These are phyloP conservation scores for Xyrauchen texanus DNA, from an alignment of 2,113 vertebrate genomes.

Conservation along the genomic window DNA sequence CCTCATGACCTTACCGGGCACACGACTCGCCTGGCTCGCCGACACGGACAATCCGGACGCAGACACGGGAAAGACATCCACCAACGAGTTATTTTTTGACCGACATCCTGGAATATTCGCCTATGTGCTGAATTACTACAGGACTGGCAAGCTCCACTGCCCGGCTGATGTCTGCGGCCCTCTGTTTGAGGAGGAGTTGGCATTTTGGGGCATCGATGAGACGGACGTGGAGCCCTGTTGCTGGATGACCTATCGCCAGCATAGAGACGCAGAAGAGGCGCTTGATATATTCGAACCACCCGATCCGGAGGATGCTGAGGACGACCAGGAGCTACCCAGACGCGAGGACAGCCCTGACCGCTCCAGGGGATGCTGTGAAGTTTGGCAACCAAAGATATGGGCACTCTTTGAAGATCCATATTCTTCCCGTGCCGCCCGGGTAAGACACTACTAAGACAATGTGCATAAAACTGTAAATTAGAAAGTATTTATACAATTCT, in stretches of 20 bases:
- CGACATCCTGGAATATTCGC: conserved; percentile 95
- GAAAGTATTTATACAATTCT: background rate
- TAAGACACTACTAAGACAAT: conserved; percentile 70
- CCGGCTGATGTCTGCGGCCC: conserved; percentile 96
- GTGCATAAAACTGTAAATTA: background rate
- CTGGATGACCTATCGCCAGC: conserved; percentile 98
- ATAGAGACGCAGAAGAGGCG: conserved; percentile 94
- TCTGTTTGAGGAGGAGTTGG: conserved; percentile 96
- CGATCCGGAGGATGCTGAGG: conserved; percentile 75
- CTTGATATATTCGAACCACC: conserved; percentile 93
- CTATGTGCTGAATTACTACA: conserved; percentile 97
- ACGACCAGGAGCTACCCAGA: conserved; percentile 74
- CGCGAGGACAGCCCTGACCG: conserved; percentile 80
- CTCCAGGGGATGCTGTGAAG: conserved; percentile 79
- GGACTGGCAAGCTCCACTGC: conserved; percentile 97
- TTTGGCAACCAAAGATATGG: conserved; percentile 91
- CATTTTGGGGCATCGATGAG: conserved; percentile 97
- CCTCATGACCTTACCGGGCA: conserved; percentile 89
- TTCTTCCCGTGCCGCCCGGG: conserved; percentile 90
- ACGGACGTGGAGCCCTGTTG: conserved; percentile 98
- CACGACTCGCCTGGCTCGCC: conserved; percentile 91
- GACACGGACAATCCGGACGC: conserved; percentile 83
- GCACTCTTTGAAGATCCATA: conserved; percentile 97
- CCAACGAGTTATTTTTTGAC: conserved; percentile 92
- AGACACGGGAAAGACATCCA: conserved; percentile 65